phyloP scores from a whole-genome alignment of 2,888 invertebrate species.

The Thera britannica region DNA sequence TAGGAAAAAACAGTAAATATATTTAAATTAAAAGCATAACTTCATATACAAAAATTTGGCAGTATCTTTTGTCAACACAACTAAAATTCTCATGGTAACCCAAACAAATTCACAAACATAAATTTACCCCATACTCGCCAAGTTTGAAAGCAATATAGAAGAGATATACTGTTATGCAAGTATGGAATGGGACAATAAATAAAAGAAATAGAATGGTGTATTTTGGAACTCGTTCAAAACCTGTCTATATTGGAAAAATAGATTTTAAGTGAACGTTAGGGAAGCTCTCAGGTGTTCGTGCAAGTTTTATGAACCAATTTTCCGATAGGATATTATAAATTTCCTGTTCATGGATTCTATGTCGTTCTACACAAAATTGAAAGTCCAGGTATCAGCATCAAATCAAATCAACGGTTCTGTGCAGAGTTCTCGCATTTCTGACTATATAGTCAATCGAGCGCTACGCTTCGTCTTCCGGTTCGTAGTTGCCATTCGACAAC shows the following conservation, averaged over 20 bases:
- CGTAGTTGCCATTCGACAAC: too few relatives aligned
- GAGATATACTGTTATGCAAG: slow-evolving; percentile 39
- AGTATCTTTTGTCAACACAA: slow-evolving; percentile 8
- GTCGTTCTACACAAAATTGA: not conserved
- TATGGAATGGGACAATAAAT: slow-evolving; percentile 59
- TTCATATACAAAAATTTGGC: too few relatives aligned
- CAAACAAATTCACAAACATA: slow-evolving; percentile 7
- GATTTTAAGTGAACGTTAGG: slow-evolving; percentile 54
- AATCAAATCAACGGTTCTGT: too few relatives aligned
- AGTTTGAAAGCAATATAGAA: slow-evolving; percentile 33
- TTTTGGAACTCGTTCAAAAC: slow-evolving; percentile 66
- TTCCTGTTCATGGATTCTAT: slow-evolving; percentile 14
- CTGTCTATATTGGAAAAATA: slow-evolving; percentile 53
- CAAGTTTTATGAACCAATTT: slow-evolving; percentile 60
- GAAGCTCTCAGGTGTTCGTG: slow-evolving; percentile 52
- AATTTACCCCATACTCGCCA: slow-evolving; percentile 13
- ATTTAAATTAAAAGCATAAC: not conserved
- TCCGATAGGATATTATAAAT: slow-evolving; percentile 46
- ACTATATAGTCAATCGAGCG: too few relatives aligned
- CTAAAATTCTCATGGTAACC: slow-evolving; percentile 10
- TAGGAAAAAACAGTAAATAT: not conserved
- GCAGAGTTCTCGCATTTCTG: too few relatives aligned
- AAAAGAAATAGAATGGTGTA: slow-evolving; percentile 55
- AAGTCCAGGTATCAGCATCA: not conserved
- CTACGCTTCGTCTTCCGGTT: too few relatives aligned